Base-by-base conservation (phyloP, 1,140 invertebrate species). In the Branchinecta lynchi region DNA sequence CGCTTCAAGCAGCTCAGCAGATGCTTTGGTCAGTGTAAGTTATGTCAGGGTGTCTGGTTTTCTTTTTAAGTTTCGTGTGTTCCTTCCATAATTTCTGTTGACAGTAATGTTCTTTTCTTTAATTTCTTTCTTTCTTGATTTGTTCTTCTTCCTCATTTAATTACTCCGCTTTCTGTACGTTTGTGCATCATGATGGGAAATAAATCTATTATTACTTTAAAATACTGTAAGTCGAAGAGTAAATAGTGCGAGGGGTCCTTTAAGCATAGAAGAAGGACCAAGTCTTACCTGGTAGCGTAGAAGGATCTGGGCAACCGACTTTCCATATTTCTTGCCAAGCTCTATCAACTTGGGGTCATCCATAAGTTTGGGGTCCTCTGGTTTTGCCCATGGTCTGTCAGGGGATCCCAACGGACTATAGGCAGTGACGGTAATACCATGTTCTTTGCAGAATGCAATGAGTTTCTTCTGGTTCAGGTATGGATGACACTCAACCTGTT, bases 291-390 rank as follows among this genome's bases (percentile, higher is more conserved):
- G 83, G 75, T 85, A 89, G 68, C 84, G 80, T 51, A 90, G 77
- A 46, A 84, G 81, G 67, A 91, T 80, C 76, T 92, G 89, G 8
- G 88, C 88, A 3, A 84, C 73, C 21, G 82, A 83, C 75, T 88
- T 89, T 0, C 81, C 80, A 75, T 89, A 83, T 74, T 87, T 87
- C 17, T 83, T 77, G 15, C 86, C 86, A 46, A 90, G 81, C 43
- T 76, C 75, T 72, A 83, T 82, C 10, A 91, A 72, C 68, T 82
- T 82, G 3, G 83, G 80, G 73, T 90, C 86, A 9, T 79, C 77
- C 67, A 82, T 46, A 7, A 83, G 65, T 76, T 88, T 84, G 2
- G 82, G 79, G 20, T 85, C 80, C 8, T 79, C 77, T 0, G 81
- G 78, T 46, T 87, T 86, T 7, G 84, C 85, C 86, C 86, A 86